Percentiles rank a stretch among this genome's conserved stretches.
Evolutionary conservation across 2,888 invertebrate species (phyloP).

Genomic region (Eremobia ochroleuca): DNA sequence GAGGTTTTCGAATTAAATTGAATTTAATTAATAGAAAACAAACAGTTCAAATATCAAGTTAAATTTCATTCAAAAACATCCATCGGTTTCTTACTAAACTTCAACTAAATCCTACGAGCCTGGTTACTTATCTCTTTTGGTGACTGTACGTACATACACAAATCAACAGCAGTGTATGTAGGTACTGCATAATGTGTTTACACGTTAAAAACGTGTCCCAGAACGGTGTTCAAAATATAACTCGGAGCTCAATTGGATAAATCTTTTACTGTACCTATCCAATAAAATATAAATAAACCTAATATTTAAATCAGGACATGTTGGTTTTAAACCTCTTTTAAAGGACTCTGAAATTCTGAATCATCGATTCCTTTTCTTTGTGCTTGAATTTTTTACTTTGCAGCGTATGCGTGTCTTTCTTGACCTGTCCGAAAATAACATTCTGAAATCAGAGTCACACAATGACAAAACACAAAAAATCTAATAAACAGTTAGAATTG

Average conservation of each 20-base stretch:
- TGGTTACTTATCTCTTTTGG: too few relatives aligned
- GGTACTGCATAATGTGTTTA: conserved; percentile 7
- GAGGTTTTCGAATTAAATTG: too few relatives aligned
- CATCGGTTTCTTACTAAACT: too few relatives aligned
- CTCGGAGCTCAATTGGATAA: background rate
- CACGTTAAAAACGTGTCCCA: conserved; percentile 29
- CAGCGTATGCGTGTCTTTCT: background rate
- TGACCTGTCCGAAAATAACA: conserved; percentile 3
- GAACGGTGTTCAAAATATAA: conserved; percentile 27
- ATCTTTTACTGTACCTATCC: background rate
- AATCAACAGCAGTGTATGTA: conserved; percentile 1
- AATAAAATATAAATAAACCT: conserved; percentile 11
- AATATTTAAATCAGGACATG: background rate
- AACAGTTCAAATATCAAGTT: too few relatives aligned
- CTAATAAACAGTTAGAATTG: background rate
- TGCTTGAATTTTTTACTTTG: conserved; percentile 26
- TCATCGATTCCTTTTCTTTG: conserved; percentile 37
- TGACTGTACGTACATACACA: too few relatives aligned
- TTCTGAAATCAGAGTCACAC: background rate
- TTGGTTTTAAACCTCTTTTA: background rate
- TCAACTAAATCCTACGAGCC: too few relatives aligned
- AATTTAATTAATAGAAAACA: too few relatives aligned
- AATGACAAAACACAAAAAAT: background rate
- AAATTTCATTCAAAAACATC: too few relatives aligned
- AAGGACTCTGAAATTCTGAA: conserved; percentile 13